Base-by-base conservation (phyloP, 2,113 vertebrate species). In the Acinonyx jubatus region DNA sequence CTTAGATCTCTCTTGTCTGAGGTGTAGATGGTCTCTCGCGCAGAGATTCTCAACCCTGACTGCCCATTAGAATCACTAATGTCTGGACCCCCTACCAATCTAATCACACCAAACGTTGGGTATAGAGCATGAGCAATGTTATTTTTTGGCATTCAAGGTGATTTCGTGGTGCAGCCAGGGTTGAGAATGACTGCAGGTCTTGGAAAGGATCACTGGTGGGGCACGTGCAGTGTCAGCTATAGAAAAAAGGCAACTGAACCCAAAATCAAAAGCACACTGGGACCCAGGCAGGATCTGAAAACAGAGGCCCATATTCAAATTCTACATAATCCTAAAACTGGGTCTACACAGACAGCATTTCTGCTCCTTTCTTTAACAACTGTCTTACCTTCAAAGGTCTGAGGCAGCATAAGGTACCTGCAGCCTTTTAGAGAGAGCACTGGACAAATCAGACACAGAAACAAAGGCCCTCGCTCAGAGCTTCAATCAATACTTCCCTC, bases 401-500 rank as follows among this genome's bases (percentile, higher is more conserved):
- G 68, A 97, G 96, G 68, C 91, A 97, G 52, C 1, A 0, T 83
- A 95, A 97, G 95, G 95, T 94, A 89, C 85, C 96, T 96, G 89
- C 45, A 91, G 89, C 93, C 96, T 98, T 98, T 98, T 97, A 96
- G 95, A 96, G 0, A 0, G 91, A 94, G 92, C 97, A 96, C 91
- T 88, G 84, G 83, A 97, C 89, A 98, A 97, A 98, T 97, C 93
- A 98, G 97, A 97, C 83, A 92, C 73, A 97, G 95, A 96, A 96
- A 98, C 96, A 97, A 96, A 98, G 97, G 79, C 66, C 94, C 91
- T 98, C 88, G 94, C 97, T 96, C 95, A 89, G 63, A 91, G 91
- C 94, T 98, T 98, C 97, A 96, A 68, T 98, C 96, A 98, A 97
- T 97, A 97, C 80, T 94, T 91, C 97, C 97, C 96, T 97, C 96